Percentiles rank a stretch among this genome's conserved stretches.
Evolutionary conservation across 2,888 invertebrate species (phyloP).

Genomic region (Drosophila differens): DNA sequence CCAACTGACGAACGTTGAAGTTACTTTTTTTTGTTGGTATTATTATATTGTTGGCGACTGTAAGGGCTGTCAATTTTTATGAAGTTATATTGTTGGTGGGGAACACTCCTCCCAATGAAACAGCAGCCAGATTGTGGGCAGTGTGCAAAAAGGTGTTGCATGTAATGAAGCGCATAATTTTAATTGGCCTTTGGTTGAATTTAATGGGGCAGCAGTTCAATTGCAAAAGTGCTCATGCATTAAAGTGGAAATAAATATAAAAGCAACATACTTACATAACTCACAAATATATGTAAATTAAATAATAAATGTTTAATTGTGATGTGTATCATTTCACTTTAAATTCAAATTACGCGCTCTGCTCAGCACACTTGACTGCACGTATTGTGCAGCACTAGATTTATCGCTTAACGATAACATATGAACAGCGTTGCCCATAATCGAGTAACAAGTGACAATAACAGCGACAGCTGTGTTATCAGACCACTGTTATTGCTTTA

Average conservation of each 20-base stretch:
- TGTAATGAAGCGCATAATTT: conserved; percentile 73
- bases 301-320: not conserved
- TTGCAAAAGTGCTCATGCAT: not conserved
- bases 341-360: conserved; percentile 36
- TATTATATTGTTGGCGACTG: conserved; percentile 43
- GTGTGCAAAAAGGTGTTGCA: conserved; percentile 46
- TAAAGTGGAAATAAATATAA: not conserved
- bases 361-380: too few relatives aligned
- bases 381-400: conserved; percentile 17
- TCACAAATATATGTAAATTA: not conserved
- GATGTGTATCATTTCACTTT: not conserved
- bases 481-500: not conserved
- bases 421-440: conserved; percentile 12
- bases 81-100: conserved; percentile 62
- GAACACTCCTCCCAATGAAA: not conserved
- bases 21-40: conserved; percentile 26
- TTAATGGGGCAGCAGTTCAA: conserved; percentile 40
- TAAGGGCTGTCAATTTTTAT: conserved; percentile 75
- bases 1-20: conserved; percentile 50
- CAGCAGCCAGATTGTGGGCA: conserved; percentile 17
- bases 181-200: conserved; percentile 64
- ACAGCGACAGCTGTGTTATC: not conserved
- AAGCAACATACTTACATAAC: not conserved
- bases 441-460: not conserved
- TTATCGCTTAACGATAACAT: conserved; percentile 21